A percentile compares a stretch with the other conserved stretches of the same genome.
phyloP scores from a whole-genome alignment of 2,888 invertebrate genomes.

The Minunthozetes semirufus region DNA sequence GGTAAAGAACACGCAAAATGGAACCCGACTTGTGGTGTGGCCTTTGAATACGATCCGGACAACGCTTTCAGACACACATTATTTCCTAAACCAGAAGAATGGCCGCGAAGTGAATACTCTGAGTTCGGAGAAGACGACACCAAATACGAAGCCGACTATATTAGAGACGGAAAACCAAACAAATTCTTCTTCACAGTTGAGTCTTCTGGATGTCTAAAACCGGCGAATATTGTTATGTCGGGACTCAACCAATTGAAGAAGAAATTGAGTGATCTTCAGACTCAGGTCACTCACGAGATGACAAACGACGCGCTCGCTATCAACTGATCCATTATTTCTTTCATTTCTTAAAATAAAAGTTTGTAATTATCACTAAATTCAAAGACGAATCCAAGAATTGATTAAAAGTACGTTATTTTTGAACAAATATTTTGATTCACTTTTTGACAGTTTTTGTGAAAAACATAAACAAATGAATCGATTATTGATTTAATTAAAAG shows the following conservation, averaged over 20 bases:
- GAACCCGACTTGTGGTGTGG: constrained; percentile 98
- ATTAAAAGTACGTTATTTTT: background rate
- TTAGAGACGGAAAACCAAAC: constrained; percentile 89
- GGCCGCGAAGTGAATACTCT: constrained; percentile 97
- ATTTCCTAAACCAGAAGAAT: constrained; percentile 93
- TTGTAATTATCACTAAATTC: too few relatives aligned
- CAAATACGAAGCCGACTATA: constrained; percentile 71
- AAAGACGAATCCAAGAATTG: too few relatives aligned
- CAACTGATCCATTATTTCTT: background rate
- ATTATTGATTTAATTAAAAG: background rate
- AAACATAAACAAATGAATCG: background rate
- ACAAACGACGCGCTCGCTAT: constrained; percentile 42
- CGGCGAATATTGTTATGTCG: constrained; percentile 93
- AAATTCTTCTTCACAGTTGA: constrained; percentile 97
- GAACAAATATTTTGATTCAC: background rate
- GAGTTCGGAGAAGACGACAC: constrained; percentile 82
- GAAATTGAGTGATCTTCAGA: constrained; percentile 90
- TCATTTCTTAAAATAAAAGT: too few relatives aligned
- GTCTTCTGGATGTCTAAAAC: constrained; percentile 84
- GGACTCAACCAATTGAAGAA: constrained; percentile 87
- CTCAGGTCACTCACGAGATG: constrained; percentile 66
- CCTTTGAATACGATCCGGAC: constrained; percentile 99
- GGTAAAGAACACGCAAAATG: constrained; percentile 99
- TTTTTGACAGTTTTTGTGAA: background rate
- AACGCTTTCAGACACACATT: constrained; percentile 92